phyloP scores from a whole-genome alignment of 30 jellyfish, hydroid and myxozoan species.

The Cassiopea andromeda region DNA sequence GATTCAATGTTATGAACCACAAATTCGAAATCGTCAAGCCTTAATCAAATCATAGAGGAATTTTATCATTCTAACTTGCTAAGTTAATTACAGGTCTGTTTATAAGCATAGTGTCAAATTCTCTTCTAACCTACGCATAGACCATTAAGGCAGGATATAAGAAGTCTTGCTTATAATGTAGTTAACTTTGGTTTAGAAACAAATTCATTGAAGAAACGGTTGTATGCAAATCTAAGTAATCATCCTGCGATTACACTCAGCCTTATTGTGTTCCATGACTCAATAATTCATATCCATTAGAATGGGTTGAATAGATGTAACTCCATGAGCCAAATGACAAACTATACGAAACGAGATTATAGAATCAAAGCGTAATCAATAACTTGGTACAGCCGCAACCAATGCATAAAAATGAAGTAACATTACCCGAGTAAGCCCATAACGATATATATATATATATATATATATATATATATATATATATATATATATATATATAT shows the following conservation, averaged over 20 bases:
- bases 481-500: no score
- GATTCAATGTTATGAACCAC: slow-evolving; percentile 32
- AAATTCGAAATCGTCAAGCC: slow-evolving; percentile 25
- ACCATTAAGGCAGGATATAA: background rate
- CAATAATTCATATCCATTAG: background rate
- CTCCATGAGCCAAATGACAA: background rate
- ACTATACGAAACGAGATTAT: background rate
- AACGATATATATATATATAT: no score
- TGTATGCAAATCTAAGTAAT: background rate
- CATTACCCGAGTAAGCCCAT: no score
- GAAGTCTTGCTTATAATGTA: background rate
- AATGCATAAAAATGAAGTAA: no score
- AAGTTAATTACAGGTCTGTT: slow-evolving; percentile 15
- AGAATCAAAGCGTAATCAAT: background rate
- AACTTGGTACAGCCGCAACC: no score
- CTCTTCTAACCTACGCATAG: slow-evolving; percentile 21
- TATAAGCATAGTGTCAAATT: slow-evolving; percentile 20
- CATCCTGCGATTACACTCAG: background rate
- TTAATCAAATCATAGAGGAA: slow-evolving; percentile 10
- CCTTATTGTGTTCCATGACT: background rate
- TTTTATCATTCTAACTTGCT: slow-evolving; percentile 16
- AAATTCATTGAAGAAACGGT: background rate
- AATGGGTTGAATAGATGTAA: background rate
- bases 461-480: no score
- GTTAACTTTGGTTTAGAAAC: background rate